Conservation (phyloP, 2,113 vertebrate species). For the Vombatus ursinus region DNA sequence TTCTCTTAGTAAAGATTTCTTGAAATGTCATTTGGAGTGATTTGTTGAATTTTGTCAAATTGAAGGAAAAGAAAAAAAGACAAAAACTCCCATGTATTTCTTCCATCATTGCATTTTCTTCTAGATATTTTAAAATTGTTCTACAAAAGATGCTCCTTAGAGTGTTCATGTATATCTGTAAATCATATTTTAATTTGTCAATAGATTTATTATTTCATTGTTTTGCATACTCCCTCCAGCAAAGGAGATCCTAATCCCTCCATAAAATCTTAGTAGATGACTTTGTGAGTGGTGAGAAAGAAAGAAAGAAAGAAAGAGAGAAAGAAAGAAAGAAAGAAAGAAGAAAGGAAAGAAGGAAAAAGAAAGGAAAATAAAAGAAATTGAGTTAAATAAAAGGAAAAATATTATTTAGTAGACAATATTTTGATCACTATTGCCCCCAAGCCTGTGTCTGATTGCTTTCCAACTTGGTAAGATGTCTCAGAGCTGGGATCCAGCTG, state of each 20-base stretch:
- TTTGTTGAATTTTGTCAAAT: conserved; percentile 10
- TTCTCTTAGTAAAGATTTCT: background rate
- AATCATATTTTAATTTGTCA: background rate
- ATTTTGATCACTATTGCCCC: background rate
- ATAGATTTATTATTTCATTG: background rate
- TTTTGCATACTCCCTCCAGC: background rate
- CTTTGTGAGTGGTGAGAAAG: background rate
- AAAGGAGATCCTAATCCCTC: background rate
- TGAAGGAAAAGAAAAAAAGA: conserved; percentile 30
- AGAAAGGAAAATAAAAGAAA: no score
- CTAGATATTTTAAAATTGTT: background rate
- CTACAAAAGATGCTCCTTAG: conserved; percentile 7
- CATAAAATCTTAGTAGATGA: background rate
- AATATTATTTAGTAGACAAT: background rate
- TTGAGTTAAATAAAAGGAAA: background rate
- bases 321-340: no score
- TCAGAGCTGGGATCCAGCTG: background rate
- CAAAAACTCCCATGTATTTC: background rate
- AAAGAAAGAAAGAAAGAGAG: background rate
- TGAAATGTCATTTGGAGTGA: background rate
- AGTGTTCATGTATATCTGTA: background rate
- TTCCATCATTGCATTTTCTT: background rate
- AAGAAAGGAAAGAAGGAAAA: no score
- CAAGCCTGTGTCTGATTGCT: background rate
- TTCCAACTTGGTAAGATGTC: background rate